These are phyloP conservation scores for Solen grandis DNA, from an alignment of 1,140 invertebrate species.

Conservation along the genomic window DNA sequence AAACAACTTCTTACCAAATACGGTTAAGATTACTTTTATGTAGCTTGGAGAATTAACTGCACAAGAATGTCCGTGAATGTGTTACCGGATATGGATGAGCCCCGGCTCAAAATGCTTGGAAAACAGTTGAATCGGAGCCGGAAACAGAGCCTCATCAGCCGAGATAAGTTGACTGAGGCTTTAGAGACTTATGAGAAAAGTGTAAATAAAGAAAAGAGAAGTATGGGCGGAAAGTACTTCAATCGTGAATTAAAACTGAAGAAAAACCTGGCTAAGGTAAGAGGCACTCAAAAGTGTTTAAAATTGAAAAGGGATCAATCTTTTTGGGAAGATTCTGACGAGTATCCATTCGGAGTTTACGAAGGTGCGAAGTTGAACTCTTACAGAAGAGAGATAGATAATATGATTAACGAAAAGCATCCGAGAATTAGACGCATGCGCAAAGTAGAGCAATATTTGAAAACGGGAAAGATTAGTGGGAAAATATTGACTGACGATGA, in stretches of 20 bases:
- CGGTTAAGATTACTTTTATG: no score
- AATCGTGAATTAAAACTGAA: conserved; percentile 7
- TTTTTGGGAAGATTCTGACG: conserved; percentile 46
- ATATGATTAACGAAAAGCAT: conserved; percentile 33
- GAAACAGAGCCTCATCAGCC: conserved; percentile 34
- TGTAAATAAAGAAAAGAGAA: conserved; percentile 30
- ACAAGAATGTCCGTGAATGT: conserved; percentile 40
- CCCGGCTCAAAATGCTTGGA: conserved; percentile 34
- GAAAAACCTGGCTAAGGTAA: conserved; percentile 20
- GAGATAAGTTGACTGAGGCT: background rate
- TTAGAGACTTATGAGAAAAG: conserved; percentile 41
- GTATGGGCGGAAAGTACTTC: conserved; percentile 28
- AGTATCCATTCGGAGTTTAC: conserved; percentile 43
- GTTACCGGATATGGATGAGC: conserved; percentile 49
- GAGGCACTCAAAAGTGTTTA: conserved; percentile 41
- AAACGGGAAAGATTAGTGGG: conserved; percentile 15
- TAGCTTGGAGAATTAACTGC: no score
- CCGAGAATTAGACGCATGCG: conserved; percentile 21
- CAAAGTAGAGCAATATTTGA: conserved; percentile 16
- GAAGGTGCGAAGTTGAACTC: conserved; percentile 32
- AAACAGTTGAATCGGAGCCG: conserved; percentile 43
- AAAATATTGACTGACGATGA: conserved; percentile 25
- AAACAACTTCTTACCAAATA: no score
- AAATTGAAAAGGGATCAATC: conserved; percentile 29
- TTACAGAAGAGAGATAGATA: conserved; percentile 34